Evolutionary conservation across 2,113 vertebrate genomes (phyloP), one percentile per base, ranked within the genome.

Genomic region (Verasper variegatus): DNA sequence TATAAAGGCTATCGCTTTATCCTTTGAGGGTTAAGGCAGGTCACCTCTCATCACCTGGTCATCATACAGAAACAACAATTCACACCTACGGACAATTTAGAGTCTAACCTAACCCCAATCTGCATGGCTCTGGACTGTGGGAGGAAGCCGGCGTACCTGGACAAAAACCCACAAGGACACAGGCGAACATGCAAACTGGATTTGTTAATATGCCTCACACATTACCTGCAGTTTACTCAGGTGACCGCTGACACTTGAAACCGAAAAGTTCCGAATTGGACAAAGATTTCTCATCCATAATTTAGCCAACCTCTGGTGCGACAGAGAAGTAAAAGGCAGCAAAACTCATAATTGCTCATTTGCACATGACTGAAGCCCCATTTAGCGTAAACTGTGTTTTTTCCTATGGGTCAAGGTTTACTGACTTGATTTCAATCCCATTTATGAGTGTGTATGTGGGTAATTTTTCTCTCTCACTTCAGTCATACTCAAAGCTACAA

Each of bases 161-260:
- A 49, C 4, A 18, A 18, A 27, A 18, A 49, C 0, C 47, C 47
- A 51, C 47, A 51, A 18, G 47, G 47, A 51, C 47, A 18, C 14
- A 18, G 47, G 17, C 18, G 35, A 87, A 74, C 52, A 64, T 63
- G 60, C 67, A 26, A 8, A 51, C 15, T 8, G 7, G 47, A 51
- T 51, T 51, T 51, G 47, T 78, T 18, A 71, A 59, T 58, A 3
- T 23, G 59, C 15, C 9, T 52, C 37, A 5, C 24, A 13, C 10
- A 42, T 42, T 42, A 40, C 37, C 37, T 49, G 47, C 11, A 31
- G 31, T 31, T 5, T 6, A 31, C 31, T 31, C 27, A 24, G 58
- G 5, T 31, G 47, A 72, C 61, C 26, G 15, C 3, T n/a, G 15
- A 60, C 45, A 26, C 27, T 52, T 66, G 1, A 66, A 62, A 40